Conservation (phyloP, 2,888 invertebrate genomes). For the Drosophila testacea region DNA sequence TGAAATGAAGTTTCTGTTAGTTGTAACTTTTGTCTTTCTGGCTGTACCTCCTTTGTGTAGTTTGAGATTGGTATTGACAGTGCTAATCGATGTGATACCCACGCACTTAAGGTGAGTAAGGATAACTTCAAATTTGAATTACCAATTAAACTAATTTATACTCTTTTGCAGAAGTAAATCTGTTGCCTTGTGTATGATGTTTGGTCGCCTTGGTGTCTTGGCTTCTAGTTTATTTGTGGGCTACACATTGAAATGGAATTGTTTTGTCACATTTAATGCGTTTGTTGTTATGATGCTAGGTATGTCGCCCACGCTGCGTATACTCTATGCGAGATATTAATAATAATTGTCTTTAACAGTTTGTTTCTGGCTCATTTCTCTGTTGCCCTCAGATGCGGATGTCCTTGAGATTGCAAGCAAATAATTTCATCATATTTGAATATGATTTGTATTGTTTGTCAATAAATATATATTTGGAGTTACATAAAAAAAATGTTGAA, state of each 20-base stretch:
- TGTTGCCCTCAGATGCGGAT: slow-evolving; percentile 4
- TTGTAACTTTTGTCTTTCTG: slow-evolving; percentile 3
- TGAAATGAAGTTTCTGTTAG: not conserved
- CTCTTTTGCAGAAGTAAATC: slow-evolving; percentile 31
- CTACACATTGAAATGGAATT: slow-evolving; percentile 24
- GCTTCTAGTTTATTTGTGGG: slow-evolving; percentile 24
- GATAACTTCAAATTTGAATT: not conserved
- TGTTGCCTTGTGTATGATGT: slow-evolving; percentile 28
- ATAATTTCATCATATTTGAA: not conserved
- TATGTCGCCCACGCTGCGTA: slow-evolving; percentile 6
- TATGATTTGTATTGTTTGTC: slow-evolving; percentile 16
- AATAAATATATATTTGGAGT: slow-evolving; percentile 12
- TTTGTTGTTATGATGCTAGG: slow-evolving; percentile 19
- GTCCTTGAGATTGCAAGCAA: not conserved
- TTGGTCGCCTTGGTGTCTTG: slow-evolving; percentile 34
- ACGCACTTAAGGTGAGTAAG: slow-evolving; percentile 39
- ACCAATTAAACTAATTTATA: not conserved
- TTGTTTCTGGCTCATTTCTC: not conserved
- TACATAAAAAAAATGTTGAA: not conserved
- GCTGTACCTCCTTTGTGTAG: slow-evolving; percentile 29
- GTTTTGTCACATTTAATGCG: slow-evolving; percentile 33
- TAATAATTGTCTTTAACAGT: not conserved
- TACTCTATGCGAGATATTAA: not conserved
- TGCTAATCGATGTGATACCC: slow-evolving; percentile 40
- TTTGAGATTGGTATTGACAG: slow-evolving; percentile 10